Conservation (phyloP, 2,888 invertebrate species). For the Acrobasis consociella region DNA sequence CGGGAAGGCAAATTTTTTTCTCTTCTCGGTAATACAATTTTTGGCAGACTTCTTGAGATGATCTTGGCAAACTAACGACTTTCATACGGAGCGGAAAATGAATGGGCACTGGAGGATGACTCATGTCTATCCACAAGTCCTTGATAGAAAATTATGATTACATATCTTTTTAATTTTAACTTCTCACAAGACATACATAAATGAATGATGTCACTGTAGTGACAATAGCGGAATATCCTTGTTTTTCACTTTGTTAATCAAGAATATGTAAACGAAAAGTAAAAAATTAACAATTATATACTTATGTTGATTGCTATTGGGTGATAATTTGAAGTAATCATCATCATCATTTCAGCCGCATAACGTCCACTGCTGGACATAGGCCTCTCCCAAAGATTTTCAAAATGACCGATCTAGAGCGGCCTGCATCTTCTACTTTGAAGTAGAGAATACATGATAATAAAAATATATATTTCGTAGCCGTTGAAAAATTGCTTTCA, state of each 20-base stretch:
- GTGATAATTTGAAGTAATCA: too few relatives aligned
- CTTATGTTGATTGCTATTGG: too few relatives aligned
- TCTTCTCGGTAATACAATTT: constrained; percentile 75
- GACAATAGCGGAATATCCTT: not conserved
- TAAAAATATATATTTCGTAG: too few relatives aligned
- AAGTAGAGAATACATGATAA: too few relatives aligned
- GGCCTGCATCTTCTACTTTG: too few relatives aligned
- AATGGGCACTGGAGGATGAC: constrained; percentile 70
- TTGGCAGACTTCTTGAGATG: constrained; percentile 73
- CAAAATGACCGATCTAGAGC: too few relatives aligned
- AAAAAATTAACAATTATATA: too few relatives aligned
- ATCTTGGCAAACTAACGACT: constrained; percentile 72
- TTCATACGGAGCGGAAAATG: constrained; percentile 73
- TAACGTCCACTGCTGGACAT: too few relatives aligned
- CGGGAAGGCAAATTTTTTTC: constrained; percentile 61
- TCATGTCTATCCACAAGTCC: constrained; percentile 48
- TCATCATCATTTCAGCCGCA: too few relatives aligned
- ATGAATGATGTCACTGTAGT: not conserved
- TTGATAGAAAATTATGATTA: constrained; percentile 35
- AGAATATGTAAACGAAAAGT: not conserved
- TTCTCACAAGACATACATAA: not conserved
- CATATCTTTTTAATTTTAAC: not conserved
- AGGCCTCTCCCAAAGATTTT: too few relatives aligned
- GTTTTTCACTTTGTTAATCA: not conserved
- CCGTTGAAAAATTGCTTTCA: too few relatives aligned